These are phyloP conservation scores for Melanocharis versteri DNA, from an alignment of 2,113 vertebrate species.

Conservation along the genomic window DNA sequence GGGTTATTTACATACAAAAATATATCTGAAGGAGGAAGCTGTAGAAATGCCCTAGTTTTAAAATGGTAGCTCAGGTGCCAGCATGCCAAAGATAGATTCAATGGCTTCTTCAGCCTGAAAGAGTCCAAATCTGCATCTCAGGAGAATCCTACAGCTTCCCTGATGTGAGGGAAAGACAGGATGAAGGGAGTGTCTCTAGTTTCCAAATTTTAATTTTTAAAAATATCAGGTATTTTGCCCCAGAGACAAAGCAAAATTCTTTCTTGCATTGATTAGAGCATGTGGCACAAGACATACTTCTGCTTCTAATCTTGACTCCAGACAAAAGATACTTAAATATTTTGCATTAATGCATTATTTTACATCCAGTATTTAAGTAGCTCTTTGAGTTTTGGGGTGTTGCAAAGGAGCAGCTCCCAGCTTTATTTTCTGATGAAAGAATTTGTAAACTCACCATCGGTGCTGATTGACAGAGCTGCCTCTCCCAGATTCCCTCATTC, in stretches of 20 bases:
- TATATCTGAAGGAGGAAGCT: neutral
- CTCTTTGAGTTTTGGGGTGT: neutral
- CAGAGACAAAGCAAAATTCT: neutral
- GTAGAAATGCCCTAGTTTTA: neutral
- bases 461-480: neutral
- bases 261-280: neutral
- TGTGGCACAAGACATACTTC: neutral
- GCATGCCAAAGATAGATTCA: neutral
- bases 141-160: neutral
- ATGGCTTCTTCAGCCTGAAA: neutral
- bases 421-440: neutral
- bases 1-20: neutral
- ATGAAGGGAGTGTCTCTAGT: neutral
- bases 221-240: neutral
- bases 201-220: neutral
- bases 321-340: neutral
- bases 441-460: neutral
- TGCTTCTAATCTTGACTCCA: neutral
- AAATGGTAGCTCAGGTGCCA: neutral
- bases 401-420: neutral
- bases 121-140: neutral
- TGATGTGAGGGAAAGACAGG: neutral
- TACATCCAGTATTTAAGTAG: neutral
- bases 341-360: neutral
- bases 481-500: neutral